Conservation (phyloP, 2,797 vertebrate genomes). For the Cirrhinus mrigala region DNA sequence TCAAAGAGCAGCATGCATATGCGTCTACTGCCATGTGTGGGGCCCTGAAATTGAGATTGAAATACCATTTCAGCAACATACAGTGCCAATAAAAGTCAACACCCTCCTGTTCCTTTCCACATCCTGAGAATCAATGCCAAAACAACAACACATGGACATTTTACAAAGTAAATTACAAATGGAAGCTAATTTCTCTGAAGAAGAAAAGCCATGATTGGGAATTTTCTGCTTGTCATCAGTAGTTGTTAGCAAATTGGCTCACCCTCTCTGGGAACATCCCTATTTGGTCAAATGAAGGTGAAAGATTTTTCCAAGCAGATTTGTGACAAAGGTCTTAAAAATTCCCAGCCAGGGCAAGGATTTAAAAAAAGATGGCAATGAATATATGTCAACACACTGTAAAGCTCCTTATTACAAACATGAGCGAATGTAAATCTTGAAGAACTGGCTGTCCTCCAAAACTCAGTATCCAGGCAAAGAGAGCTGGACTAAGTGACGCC, state of each 20-base stretch:
- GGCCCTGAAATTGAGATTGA: not conserved
- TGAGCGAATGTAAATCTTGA: constrained; percentile 3
- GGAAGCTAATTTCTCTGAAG: not conserved
- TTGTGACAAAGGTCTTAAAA: not conserved
- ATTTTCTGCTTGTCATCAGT: not conserved
- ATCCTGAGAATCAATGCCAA: not conserved
- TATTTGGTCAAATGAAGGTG: not conserved
- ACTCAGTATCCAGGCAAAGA: constrained; percentile 2
- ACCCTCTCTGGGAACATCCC: too few relatives aligned
- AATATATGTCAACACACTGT: not conserved
- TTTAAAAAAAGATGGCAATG: not conserved
- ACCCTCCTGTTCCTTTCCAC: not conserved
- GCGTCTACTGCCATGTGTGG: constrained; percentile 9
- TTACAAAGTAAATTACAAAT: not conserved
- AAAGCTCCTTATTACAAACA: constrained; percentile 1
- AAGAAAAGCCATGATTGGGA: not conserved
- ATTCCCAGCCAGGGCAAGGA: not conserved
- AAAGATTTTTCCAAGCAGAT: constrained; percentile 18
- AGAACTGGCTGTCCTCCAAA: constrained; percentile 31
- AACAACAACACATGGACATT: not conserved
- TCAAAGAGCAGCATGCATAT: not conserved
- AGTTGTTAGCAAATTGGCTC: not conserved
- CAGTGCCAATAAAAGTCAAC: constrained; percentile 1
- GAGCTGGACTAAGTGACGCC: not conserved
- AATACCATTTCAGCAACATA: not conserved